Evolutionary conservation across 2,888 invertebrate genomes (phyloP), one percentile per base, ranked within the genome.

Genomic region (Scaptomyza flava): DNA sequence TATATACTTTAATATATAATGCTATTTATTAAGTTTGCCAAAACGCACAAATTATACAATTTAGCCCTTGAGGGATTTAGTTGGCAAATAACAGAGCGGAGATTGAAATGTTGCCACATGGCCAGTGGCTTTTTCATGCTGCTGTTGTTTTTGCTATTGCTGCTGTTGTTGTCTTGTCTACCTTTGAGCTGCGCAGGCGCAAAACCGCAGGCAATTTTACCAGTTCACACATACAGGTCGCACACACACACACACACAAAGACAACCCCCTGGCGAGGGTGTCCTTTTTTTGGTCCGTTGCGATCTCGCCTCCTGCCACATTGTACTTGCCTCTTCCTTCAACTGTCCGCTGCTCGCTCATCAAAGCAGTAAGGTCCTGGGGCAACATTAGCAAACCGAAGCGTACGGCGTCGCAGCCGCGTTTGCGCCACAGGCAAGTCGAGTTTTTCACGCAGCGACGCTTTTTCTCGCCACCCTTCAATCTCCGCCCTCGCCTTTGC

Each of bases 321-420:
- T 57, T 65, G 77, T 68, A 68, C 63, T 77, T 72, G 72, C 71
- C 68, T 20, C 63, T 51, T 45, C 20, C 48, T 65, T 53, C 38
- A 42, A 34, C 14, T 60, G 63, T 65, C 62, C 65, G 65, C 36
- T 51, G 50, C 36, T 51, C 73, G 76, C 82, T 87, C 82, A 85
- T 87, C 82, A 83, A 87, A 83, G 88, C 88, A 82, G 86, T 73
- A 85, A 85, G 71, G 68, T 66, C 84, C 87, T 69, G 74, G 54
- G 87, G 84, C 89, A 73, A 86, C 77, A 88, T 85, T 85, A 88
- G 84, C 72, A 85, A 88, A 88, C 74, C 79, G 84, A 86, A 86
- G 89, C 84, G 89, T 67, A 82, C 65, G 75, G 59, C 67, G 69
- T 68, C 67, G 69, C 72, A 23, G 77, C 43, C 12, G 20, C 62